Base-by-base conservation (phyloP, 2,113 vertebrate genomes). In the Tetrao urogallus region DNA sequence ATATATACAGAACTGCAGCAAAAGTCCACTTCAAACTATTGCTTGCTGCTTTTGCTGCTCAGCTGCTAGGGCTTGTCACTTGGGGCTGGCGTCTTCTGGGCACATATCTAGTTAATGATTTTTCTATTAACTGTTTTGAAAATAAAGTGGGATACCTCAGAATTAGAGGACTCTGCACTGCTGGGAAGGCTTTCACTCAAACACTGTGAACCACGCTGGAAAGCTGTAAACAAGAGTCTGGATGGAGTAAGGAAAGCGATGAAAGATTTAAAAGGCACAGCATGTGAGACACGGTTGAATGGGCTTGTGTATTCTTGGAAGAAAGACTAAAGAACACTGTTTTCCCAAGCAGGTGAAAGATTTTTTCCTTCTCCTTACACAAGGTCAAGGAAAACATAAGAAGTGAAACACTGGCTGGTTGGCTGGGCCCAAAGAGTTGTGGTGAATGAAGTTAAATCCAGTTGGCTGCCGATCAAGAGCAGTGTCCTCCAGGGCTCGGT, bases 31-130 rank as follows among this genome's bases (percentile, higher is more conserved):
- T 79, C 16, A 61, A 61, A 57, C 57, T 72, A 9, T 61, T 57
- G 48, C 42, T 60, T 47, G 40, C 52, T 73, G 63, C 6, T 90
- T 89, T 64, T 91, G 71, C 79, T 91, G 86, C 52, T 4, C 82
- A 91, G 94, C 90, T 73, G 45, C 88, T 73, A 88, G 60, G 71
- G 69, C 64, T 76, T 83, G 86, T 88, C 69, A 58, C 11, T 38
- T 83, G 86, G 19, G 75, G 63, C 64, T 69, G 42, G 42, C 82
- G 88, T 79, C 48, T 91, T 82, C 71, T 38, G 43, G 34, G 43
- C 40, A 25, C 0, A 0, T 70, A 90, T 74, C 82, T 74, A 82
- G 88, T 80, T 93, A 92, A 93, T 90, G 43, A 73, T 82, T 94
- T 89, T 90, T 86, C n/a, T n/a, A 80, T 83, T 80, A 92, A 88